A percentile compares a stretch with the other conserved stretches of the same genome.
phyloP scores from a whole-genome alignment of 2,797 vertebrate genomes.

The Petrocephalus schoutedeni region DNA sequence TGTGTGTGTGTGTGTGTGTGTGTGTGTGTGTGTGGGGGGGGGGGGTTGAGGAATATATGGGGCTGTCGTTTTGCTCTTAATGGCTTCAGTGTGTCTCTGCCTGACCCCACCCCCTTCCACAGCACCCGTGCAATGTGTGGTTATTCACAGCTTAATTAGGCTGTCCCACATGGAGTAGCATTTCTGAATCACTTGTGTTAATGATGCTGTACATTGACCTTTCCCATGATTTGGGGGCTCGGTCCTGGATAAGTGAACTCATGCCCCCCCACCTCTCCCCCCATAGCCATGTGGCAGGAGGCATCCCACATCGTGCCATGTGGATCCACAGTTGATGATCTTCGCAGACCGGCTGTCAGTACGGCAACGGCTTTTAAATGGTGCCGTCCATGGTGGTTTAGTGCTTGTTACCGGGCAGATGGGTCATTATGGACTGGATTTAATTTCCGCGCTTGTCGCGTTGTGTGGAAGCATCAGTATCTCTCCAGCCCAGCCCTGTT shows the following conservation, averaged over 20 bases:
- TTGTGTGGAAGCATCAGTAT: background rate
- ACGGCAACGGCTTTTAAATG: background rate
- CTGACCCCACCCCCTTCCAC: background rate
- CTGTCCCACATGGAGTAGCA: background rate
- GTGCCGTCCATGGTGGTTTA: background rate
- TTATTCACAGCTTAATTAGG: background rate
- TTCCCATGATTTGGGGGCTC: background rate
- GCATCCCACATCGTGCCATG: background rate
- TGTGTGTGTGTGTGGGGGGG: background rate
- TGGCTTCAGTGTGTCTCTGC: background rate
- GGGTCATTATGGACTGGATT: background rate
- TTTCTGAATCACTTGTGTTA: background rate
- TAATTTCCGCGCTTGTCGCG: background rate
- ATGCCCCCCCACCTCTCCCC: background rate
- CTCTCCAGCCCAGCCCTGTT: background rate
- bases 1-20: too few species aligned
- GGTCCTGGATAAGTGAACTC: background rate
- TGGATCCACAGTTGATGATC: background rate
- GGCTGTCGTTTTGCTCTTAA: conserved; percentile 7
- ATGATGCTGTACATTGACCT: background rate
- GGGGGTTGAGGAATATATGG: background rate
- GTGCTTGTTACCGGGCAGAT: background rate
- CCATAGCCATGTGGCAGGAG: background rate
- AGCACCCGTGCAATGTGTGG: background rate
- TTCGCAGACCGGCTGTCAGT: background rate